A percentile compares a stretch with the other conserved stretches of the same genome.
Evolutionary conservation across 2,888 invertebrate species (phyloP).

Genomic region (Catocala fraxini): DNA sequence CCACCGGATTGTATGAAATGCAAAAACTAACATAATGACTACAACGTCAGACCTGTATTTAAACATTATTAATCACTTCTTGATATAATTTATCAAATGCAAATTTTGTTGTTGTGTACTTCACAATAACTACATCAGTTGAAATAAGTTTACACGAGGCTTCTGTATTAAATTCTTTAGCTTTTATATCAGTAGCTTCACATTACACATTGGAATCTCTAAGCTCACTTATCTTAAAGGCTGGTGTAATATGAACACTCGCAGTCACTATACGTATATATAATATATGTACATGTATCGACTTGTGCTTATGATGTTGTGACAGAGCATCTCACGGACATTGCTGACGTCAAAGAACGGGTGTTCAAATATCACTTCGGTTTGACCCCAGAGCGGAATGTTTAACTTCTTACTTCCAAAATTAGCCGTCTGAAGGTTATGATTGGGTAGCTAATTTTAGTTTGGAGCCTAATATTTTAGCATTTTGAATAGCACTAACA

Average conservation of each 20-base stretch:
- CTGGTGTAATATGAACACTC: not conserved
- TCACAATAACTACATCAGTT: not conserved
- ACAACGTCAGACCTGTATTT: not conserved
- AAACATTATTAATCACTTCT: not conserved
- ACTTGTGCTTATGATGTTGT: conserved; percentile 29
- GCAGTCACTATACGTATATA: conserved; percentile 1
- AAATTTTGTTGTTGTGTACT: not conserved
- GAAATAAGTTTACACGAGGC: no score
- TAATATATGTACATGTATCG: conserved; percentile 23
- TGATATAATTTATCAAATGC: not conserved
- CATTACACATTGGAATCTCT: not conserved
- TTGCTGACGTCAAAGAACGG: conserved; percentile 57
- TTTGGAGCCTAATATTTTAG: no score
- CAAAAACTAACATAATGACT: not conserved
- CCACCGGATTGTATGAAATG: no score
- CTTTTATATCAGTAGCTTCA: no score
- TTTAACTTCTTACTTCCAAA: conserved; percentile 28
- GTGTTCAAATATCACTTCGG: conserved; percentile 46
- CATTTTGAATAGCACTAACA: no score
- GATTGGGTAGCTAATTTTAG: not conserved
- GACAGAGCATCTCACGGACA: conserved; percentile 57
- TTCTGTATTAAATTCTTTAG: no score
- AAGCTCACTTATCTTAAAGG: not conserved
- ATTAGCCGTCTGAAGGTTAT: conserved; percentile 33
- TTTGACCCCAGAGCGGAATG: conserved; percentile 42